Conservation (phyloP, 2,888 invertebrate species). For the Gerosis bhagava region DNA sequence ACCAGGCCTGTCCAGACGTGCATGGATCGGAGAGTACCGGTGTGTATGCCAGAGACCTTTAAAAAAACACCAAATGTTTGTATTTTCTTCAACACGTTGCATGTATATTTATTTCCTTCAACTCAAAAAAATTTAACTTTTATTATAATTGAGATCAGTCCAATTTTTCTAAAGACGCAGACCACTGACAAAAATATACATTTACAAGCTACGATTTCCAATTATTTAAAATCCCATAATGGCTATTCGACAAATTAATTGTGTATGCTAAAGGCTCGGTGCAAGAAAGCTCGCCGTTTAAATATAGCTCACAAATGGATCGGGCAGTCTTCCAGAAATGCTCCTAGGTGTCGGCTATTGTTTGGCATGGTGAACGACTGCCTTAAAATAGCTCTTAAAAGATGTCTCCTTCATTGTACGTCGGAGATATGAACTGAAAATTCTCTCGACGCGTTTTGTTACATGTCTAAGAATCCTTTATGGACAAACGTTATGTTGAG, state of each 20-base stretch:
- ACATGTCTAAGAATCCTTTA: too few relatives aligned
- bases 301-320: conserved; percentile 45
- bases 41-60: conserved; percentile 55
- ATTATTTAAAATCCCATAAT: too few relatives aligned
- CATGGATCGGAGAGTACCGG: conserved; percentile 95
- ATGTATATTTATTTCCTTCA: too few relatives aligned
- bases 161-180: too few relatives aligned
- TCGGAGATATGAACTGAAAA: neutral
- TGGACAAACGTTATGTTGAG: too few relatives aligned
- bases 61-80: too few relatives aligned
- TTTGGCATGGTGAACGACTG: conserved; percentile 35
- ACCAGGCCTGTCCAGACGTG: conserved; percentile 96
- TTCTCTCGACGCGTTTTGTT: neutral
- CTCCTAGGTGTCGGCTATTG: conserved; percentile 42
- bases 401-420: conserved; percentile 12
- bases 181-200: too few relatives aligned
- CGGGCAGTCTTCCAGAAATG: conserved; percentile 55
- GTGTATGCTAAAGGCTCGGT: conserved; percentile 17
- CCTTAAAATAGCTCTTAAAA: conserved; percentile 43
- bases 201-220: too few relatives aligned
- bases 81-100: too few relatives aligned
- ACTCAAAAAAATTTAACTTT: too few relatives aligned
- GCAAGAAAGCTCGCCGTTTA: conserved; percentile 27
- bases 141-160: too few relatives aligned
- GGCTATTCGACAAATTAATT: conserved; percentile 12